Base-by-base conservation (phyloP, 2,888 invertebrate genomes). In the Autographa pulchrina region DNA sequence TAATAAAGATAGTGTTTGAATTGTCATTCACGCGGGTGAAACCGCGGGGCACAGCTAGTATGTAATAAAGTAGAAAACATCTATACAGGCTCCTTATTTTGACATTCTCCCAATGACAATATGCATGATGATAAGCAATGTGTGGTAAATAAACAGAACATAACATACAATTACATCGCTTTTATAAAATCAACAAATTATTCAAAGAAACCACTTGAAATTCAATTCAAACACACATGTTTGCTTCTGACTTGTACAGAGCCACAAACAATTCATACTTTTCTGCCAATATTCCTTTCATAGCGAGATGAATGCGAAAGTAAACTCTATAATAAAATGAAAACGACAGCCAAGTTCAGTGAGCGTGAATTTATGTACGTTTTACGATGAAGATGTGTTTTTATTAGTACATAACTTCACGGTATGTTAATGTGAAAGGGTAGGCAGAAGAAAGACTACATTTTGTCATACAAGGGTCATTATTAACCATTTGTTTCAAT, bases 291-390 rank as follows among this genome's bases (percentile, higher is more conserved):
- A 66, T 61, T 72, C 16, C 14, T 20, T n/a, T 58, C 41, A 56
- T 52, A 18, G 48, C 3, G 56, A 32, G 8, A 64, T 63, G 25
- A 60, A 65, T 56, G 56, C 4, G 35, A 61, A 62, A 65, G 58
- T 31, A 62, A 16, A 58, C 18, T 58, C 0, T 11, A 4, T 18
- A 35, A 58, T 64, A 78, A 68, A 78, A 67, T 70, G 11, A 35
- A 74, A 41, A 65, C 48, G 20, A 67, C 41, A 52, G 38, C 11
- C 11, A 67, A 67, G 25, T 74, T 78, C n/a, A 25, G 25, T 0
- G 25, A 32, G 4, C 54, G 31, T 75, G 64, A 70, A 75, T 67
- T 62, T 74, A 70, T 61, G 74, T 65, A 25, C n/a, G 48, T 48
- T 48, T 48, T 48, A 48, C 48, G 48, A 48, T 48, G n/a, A 7